Evolutionary conservation across 30 jellyfish, hydroid and myxozoan genomes (phyloP).

Genomic region (Aurelia aurita): DNA sequence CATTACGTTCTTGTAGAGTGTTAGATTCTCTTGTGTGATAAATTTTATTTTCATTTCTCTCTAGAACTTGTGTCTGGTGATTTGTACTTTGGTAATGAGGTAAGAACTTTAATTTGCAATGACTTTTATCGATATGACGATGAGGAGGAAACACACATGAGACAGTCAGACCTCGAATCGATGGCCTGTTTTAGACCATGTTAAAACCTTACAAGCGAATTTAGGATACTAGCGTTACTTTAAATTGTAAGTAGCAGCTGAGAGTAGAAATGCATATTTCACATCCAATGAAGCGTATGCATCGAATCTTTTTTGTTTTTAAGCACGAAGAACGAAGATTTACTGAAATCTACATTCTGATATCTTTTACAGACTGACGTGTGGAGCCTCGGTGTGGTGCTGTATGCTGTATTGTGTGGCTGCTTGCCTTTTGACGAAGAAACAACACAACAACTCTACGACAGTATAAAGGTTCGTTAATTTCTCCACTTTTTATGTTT

Average conservation of each 20-base stretch:
- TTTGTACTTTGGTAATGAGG: constrained; percentile 81
- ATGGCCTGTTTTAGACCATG: no score
- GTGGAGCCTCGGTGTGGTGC: constrained; percentile 94
- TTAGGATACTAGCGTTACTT: no score
- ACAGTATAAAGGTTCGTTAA: constrained; percentile 66
- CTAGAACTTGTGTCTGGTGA: constrained; percentile 83
- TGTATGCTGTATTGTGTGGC: constrained; percentile 90
- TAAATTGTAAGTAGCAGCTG: no score
- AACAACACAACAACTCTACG: constrained; percentile 63
- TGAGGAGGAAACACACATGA: no score
- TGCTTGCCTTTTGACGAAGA: constrained; percentile 89
- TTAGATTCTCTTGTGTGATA: not conserved
- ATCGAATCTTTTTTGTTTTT: no score
- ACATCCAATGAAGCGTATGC: no score
- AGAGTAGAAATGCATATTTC: no score
- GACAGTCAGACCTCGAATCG: no score
- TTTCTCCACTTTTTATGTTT: not conserved
- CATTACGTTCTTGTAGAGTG: not conserved
- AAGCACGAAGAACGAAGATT: no score
- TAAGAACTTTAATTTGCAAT: not conserved
- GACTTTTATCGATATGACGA: no score
- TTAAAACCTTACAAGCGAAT: no score
- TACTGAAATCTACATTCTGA: no score
- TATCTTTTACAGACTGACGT: constrained; percentile 79
- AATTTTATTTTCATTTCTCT: constrained; percentile 1